Evolutionary conservation across 2,797 vertebrate genomes (phyloP), one percentile per base, ranked within the genome.

Genomic region (Nyctalus aviator): DNA sequence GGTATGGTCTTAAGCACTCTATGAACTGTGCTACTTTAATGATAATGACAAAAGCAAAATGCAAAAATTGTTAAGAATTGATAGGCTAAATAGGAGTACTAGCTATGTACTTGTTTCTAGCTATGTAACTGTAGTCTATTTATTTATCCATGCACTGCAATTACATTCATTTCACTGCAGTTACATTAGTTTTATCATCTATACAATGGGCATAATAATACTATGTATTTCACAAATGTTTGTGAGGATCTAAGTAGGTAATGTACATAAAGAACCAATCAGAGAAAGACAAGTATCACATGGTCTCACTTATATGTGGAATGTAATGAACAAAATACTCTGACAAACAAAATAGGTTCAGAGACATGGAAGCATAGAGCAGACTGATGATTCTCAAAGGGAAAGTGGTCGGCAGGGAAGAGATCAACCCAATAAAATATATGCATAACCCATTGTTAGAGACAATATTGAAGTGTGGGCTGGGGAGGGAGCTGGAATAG

Each of bases 31-130:
- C 35, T 83, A 27, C 17, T 23, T 30, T 62, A 82, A 91, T 37
- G 15, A 93, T 44, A 94, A 95, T n/a, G 3, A 6, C 21, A 59
- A 90, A 86, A 78, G 27, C 46, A 71, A 84, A 72, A 68, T 76
- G 27, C 2, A 77, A 81, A 83, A 55, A 12, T 6, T 78, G 1
- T 84, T 78, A 85, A 59, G 7, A 68, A 73, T 13, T 14, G 83
- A n/a, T 7, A 84, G 21, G 10, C 27, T 25, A n/a, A n/a, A 8
- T 53, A 13, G 20, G 20, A 5, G 4, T 50, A 37, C 12, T 53
- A 27, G 2, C 8, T 69, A 11, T 71, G 8, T 85, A n/a, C 50
- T 59, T 23, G 1, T 6, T 35, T 78, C 8, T 88, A 37, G 7
- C 37, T 83, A 25, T 44, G 13, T 50, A 50, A 50, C 1, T 6